Conservation (phyloP, 2,888 invertebrate genomes). For the Notodonta dromedarius region DNA sequence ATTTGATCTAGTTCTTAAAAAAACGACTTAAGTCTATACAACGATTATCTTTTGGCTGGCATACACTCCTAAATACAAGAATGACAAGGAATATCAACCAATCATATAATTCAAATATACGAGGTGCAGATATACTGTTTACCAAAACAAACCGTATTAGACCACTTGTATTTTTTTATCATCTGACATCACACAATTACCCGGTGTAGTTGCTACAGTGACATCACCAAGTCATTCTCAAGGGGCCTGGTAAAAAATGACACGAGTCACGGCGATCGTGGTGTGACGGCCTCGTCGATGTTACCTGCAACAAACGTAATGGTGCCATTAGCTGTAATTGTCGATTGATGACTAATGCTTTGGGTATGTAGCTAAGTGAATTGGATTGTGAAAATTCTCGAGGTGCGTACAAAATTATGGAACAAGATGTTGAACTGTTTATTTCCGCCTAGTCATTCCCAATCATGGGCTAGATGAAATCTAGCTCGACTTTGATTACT, state of each 20-base stretch:
- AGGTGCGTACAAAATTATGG: too few species aligned
- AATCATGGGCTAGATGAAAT: too few species aligned
- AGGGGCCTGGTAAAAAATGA: slow-evolving; percentile 2
- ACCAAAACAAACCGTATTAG: neutral
- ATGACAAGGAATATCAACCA: too few species aligned
- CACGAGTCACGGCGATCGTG: neutral
- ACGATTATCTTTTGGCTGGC: too few species aligned
- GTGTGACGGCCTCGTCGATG: slow-evolving; percentile 5
- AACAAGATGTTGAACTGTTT: too few species aligned
- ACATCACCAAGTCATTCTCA: slow-evolving; percentile 1
- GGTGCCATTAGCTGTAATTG: neutral
- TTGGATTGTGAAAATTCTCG: too few species aligned
- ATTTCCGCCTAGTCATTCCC: too few species aligned
- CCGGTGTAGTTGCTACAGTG: slow-evolving; percentile 1
- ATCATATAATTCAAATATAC: too few species aligned
- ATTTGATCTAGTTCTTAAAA: too few species aligned
- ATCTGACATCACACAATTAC: slow-evolving; percentile 3
- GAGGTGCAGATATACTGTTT: neutral
- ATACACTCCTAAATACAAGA: too few species aligned
- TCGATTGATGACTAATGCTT: slow-evolving; percentile 3
- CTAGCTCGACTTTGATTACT: too few species aligned
- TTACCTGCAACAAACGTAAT: slow-evolving; percentile 7
- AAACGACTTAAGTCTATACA: too few species aligned
- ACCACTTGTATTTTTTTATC: neutral
- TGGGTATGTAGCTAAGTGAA: neutral